A percentile compares a stretch with the other conserved stretches of the same genome.
Conservation (phyloP, 2,113 vertebrate species). For the Cottus gobio region DNA sequence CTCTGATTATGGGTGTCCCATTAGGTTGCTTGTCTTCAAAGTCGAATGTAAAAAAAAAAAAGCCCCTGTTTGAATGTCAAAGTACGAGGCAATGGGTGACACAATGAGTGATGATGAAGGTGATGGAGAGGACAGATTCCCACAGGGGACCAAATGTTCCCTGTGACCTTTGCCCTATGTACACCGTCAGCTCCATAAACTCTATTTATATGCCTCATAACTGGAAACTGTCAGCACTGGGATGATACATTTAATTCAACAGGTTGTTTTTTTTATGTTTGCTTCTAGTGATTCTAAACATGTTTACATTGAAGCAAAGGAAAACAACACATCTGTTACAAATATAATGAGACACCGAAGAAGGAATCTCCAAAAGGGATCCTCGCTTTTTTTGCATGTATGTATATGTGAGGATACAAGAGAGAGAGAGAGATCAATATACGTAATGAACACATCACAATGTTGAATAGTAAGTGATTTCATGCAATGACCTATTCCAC, state of each 20-base stretch:
- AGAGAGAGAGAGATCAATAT: constrained; percentile 51
- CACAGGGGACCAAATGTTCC: constrained; percentile 54
- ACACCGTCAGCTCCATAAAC: constrained; percentile 38
- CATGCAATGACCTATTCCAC: constrained; percentile 46
- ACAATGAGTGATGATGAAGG: constrained; percentile 68
- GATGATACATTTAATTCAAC: constrained; percentile 46
- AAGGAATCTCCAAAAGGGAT: constrained; percentile 17
- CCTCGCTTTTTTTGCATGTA: constrained; percentile 9
- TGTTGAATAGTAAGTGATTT: constrained; percentile 61
- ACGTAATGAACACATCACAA: constrained; percentile 56
- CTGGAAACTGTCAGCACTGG: constrained; percentile 39
- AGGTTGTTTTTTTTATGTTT: constrained; percentile 38
- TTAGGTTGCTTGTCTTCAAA: constrained; percentile 3
- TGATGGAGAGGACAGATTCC: constrained; percentile 49
- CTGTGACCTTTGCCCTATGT: constrained; percentile 42
- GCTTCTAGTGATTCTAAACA: constrained; percentile 3
- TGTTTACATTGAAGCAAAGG: background rate
- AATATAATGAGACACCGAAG: background rate
- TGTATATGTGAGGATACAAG: background rate
- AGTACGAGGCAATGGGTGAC: constrained; percentile 39
- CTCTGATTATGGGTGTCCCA: background rate
- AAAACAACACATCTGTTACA: constrained; percentile 3
- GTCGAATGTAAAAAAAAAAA: constrained; percentile 1
- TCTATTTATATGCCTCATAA: constrained; percentile 61
- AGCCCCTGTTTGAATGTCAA: constrained; percentile 35